Evolutionary conservation across 2,888 invertebrate genomes (phyloP).

Genomic region (Acholoe squamosa): DNA sequence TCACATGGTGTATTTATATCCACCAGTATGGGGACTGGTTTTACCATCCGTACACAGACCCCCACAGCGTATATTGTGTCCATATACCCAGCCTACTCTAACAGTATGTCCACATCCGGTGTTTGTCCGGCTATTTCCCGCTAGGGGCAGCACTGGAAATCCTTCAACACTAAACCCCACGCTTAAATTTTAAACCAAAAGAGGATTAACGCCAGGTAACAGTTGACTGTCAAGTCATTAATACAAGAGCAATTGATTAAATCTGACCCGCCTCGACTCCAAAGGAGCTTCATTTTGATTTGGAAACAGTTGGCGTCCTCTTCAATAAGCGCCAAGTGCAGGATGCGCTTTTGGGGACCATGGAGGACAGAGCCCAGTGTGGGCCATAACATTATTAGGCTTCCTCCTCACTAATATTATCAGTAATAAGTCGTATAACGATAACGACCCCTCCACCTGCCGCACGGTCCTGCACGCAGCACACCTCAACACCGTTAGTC

Average conservation of each 20-base stretch:
- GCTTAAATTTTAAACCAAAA: neutral
- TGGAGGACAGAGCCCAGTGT: neutral
- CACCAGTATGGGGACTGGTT: conserved; percentile 28
- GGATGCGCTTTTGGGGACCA: no score
- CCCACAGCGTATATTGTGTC: neutral
- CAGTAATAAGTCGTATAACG: conserved; percentile 51
- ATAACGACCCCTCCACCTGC: conserved; percentile 43
- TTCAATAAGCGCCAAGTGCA: neutral
- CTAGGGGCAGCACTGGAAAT: conserved; percentile 20
- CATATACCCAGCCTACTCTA: neutral
- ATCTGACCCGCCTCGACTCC: neutral
- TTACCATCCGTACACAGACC: neutral
- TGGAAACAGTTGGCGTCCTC: conserved; percentile 4
- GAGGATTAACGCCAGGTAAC: conserved; percentile 25
- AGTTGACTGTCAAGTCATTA: conserved; percentile 57
- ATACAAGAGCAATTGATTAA: conserved; percentile 50
- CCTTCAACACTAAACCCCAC: neutral
- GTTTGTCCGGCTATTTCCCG: conserved; percentile 38
- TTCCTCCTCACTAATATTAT: conserved; percentile 5
- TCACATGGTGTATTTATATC: neutral
- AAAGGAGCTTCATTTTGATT: neutral
- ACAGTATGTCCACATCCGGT: conserved; percentile 34
- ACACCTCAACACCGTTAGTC: neutral
- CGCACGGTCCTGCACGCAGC: neutral
- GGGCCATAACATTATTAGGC: neutral